Conservation (phyloP, 2,113 vertebrate genomes). For the Leucopternis melanops region DNA sequence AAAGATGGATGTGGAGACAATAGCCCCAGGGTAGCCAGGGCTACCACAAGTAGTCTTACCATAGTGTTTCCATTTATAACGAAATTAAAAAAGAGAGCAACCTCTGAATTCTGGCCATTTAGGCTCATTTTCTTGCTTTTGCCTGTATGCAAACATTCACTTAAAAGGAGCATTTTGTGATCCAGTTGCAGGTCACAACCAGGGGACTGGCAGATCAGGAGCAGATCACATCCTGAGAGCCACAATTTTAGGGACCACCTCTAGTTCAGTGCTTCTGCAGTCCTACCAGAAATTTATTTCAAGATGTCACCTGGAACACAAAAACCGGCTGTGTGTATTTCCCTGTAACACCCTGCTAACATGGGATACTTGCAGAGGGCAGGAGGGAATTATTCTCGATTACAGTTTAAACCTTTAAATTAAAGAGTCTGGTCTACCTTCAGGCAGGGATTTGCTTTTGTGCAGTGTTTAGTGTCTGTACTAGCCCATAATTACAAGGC, state of each 20-base stretch:
- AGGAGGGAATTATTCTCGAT: background rate
- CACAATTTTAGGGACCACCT: background rate
- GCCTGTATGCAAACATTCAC: background rate
- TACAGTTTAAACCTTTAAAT: background rate
- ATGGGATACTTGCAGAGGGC: background rate
- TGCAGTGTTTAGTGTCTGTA: background rate
- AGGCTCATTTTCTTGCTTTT: background rate
- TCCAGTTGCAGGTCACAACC: background rate
- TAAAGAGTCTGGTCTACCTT: background rate
- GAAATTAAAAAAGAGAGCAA: background rate
- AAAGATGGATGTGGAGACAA: background rate
- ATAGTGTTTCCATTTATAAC: background rate
- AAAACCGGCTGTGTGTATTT: accelerated
- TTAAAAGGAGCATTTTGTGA: background rate
- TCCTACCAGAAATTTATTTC: background rate
- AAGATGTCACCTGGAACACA: background rate
- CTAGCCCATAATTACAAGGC: background rate
- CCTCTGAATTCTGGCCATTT: background rate
- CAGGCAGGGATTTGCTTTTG: background rate
- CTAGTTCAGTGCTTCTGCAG: background rate
- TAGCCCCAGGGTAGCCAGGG: background rate
- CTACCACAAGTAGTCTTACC: background rate
- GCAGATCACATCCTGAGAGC: background rate
- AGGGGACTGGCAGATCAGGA: background rate
- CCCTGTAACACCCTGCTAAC: background rate